Evolutionary conservation across 2,797 vertebrate species (phyloP), one percentile per base, ranked within the genome.

Genomic region (Takifugu ocellatus): DNA sequence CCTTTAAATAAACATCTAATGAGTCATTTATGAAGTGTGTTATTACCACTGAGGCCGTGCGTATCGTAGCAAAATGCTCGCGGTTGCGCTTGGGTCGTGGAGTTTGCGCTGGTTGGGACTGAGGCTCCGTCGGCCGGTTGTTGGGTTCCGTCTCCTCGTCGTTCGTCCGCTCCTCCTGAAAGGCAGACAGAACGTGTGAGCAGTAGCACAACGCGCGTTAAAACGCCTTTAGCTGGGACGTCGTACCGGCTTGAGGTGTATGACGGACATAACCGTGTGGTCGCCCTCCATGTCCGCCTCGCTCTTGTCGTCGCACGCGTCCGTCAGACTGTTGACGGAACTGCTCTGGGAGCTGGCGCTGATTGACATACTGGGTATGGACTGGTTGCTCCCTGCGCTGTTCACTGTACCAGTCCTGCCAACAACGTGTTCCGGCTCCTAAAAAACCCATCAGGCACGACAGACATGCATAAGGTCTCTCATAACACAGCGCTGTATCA

Each of bases 261-360:
- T 98, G 81, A 98, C 95, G 43, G 97, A 98, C 94, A 98, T 97
- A 81, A 99, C 96, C 0, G 97, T 99, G 87, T 97, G 95, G 87
- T 96, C 97, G 72, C 96, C 95, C 66, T 96, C 96, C 85, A 98
- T 92, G 74, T 97, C 96, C 75, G 94, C 90, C 77, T 98, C 96
- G 14, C 95, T 98, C 87, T 95, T 97, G 87, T 98, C 95, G 77
- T 98, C 96, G 0, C 94, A 93, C 60, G 93, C 95, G 69, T 99
- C 97, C 57, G 96, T 96, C 81, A 99, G 92, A 89, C 97, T 99
- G 89, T 98, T 99, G 87, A 98, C 96, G 66, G 96, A 98, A 90
- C 97, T 98, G 90, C 97, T 98, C 92, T 99, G 96, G 85, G 96
- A 99, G 87, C 97, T 98, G 89, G 96, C 97, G 76, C 97, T 99